phyloP scores from a whole-genome alignment of 1,140 invertebrate genomes.

The Steinernema khuongi region DNA sequence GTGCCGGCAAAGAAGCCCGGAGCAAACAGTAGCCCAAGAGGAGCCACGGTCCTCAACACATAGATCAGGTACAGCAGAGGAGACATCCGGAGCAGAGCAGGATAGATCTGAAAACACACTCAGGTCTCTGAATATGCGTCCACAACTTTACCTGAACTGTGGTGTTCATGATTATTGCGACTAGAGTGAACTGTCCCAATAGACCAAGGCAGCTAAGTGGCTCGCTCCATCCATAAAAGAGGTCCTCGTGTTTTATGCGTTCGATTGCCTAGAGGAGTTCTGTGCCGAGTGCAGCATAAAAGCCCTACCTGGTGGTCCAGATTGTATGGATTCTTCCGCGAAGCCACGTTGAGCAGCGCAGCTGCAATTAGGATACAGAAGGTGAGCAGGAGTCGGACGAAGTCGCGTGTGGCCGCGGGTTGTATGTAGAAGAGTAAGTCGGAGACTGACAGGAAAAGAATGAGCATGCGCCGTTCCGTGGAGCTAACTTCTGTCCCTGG shows the following conservation, averaged over 20 bases:
- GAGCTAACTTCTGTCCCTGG: background rate
- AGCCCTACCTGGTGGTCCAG: background rate
- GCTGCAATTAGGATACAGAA: background rate
- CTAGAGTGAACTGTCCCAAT: background rate
- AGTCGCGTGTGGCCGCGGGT: background rate
- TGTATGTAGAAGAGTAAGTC: background rate
- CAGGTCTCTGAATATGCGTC: background rate
- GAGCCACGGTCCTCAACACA: background rate
- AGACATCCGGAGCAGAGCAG: background rate
- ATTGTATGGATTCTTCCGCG: background rate
- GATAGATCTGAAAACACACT: constrained; percentile 17
- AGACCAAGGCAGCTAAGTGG: background rate
- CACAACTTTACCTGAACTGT: background rate
- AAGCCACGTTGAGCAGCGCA: background rate
- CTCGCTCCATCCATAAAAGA: background rate
- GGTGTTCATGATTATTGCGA: background rate
- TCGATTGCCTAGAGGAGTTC: background rate
- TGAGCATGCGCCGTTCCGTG: background rate
- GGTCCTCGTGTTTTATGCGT: background rate
- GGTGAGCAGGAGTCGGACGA: background rate
- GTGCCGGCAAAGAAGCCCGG: background rate
- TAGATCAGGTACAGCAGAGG: background rate
- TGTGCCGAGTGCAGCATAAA: background rate
- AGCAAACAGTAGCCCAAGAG: background rate
- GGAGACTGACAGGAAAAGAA: background rate